Evolutionary conservation across 2,113 vertebrate genomes (phyloP), one percentile per base, ranked within the genome.

Genomic region (Vulpes vulpes): DNA sequence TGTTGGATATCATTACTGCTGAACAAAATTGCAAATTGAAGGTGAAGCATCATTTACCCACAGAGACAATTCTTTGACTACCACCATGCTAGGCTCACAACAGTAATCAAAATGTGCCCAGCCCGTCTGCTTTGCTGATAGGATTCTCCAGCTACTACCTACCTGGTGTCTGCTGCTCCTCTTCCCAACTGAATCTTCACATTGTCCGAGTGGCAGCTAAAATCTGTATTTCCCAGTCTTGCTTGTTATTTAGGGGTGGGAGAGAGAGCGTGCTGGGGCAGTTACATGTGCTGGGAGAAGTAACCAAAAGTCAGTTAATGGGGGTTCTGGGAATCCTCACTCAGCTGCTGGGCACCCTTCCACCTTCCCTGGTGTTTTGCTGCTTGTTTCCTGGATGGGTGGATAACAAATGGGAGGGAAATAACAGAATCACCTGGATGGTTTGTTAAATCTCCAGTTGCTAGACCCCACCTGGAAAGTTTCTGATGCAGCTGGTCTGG

Each of bases 321-420:
- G 23, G 3, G 5, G 5, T 95, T 86, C 83, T 43, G 43, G 65
- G 32, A 94, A 84, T 11, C 14, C 2, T 9, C 53, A 5, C 22
- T 67, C 53, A 9, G 19, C 35, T 64, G 25, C 35, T 27, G 9
- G n/a, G 6, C 3, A 14, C 25, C 19, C 25, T 22, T 69, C 17
- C 11, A 1, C 12, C 27, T 22, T 11, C 27, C 22, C 1, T 1
- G 0, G 1, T 23, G 14, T 16, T 32, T 57, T 22, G 8, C 11
- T n/a, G 4, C 38, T 38, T 38, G 12, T 25, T 81, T 38, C 30
- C 4, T 22, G 32, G 22, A 80, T 49, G 11, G 22, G 3, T 35
- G 16, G 12, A 11, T 14, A 0, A 49, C 35, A 49, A 51, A 82
- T 11, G 4, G 23, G 35, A 78, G 65, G 22, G 16, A 65, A 3